phyloP scores from a whole-genome alignment of 2,113 vertebrate species.

The Centropristis striata region DNA sequence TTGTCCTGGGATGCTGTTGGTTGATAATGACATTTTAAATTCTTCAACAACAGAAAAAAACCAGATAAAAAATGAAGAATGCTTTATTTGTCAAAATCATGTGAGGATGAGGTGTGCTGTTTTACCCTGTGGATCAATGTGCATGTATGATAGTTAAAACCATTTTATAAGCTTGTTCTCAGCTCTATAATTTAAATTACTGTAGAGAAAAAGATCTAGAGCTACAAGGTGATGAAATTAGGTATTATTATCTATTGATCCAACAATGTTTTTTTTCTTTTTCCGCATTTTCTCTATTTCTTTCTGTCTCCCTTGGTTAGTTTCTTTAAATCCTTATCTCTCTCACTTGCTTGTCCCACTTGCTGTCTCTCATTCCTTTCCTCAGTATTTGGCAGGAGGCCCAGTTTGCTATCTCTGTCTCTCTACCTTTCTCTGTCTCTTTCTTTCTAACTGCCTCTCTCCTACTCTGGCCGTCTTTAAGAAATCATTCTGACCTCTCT shows the following conservation, averaged over 20 bases:
- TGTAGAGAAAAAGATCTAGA: background rate
- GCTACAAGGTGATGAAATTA: background rate
- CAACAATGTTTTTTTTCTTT: constrained; percentile 8
- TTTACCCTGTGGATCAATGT: background rate
- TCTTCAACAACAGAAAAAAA: constrained; percentile 23
- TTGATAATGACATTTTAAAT: constrained; percentile 13
- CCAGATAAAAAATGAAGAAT: background rate
- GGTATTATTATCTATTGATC: constrained; percentile 18
- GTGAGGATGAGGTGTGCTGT: background rate
- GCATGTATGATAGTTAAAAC: background rate
- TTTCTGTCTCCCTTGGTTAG: constrained; percentile 30
- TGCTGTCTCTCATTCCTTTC: constrained; percentile 65
- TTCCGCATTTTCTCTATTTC: background rate
- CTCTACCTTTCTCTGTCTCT: constrained; percentile 11
- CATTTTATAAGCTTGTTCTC: background rate
- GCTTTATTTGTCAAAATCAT: constrained; percentile 8
- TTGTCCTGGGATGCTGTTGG: constrained; percentile 18
- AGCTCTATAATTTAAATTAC: constrained; percentile 1
- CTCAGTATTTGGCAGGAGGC: constrained; percentile 49
- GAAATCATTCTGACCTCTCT: constrained; percentile 54
- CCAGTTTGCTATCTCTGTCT: constrained; percentile 37
- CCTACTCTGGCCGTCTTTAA: constrained; percentile 38
- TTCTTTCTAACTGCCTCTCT: constrained; percentile 28
- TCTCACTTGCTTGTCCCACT: constrained; percentile 42
- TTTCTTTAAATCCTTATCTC: constrained; percentile 51